These are phyloP conservation scores for Parasteatoda tepidariorum DNA, from an alignment of 1,140 invertebrate species.

Conservation along the genomic window DNA sequence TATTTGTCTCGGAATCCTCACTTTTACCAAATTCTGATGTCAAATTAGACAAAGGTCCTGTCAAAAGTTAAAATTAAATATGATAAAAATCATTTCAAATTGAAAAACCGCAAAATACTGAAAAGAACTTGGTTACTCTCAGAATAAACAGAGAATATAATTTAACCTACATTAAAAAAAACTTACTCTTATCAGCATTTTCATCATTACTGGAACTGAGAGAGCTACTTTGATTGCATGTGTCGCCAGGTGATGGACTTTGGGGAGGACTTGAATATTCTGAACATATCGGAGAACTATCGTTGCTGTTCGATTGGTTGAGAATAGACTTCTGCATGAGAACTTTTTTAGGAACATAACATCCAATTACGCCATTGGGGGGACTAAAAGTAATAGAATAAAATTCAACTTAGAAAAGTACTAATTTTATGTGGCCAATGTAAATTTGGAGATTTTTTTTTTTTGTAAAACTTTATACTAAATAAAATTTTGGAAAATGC, in stretches of 20 bases:
- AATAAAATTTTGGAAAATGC: too few species aligned
- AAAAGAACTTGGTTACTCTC: too few species aligned
- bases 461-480: too few species aligned
- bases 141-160: too few species aligned
- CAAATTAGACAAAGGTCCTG: slow-evolving; percentile 24
- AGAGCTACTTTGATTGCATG: slow-evolving; percentile 56
- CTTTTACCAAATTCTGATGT: slow-evolving; percentile 17
- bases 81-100: neutral
- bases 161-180: too few species aligned
- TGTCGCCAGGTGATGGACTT: slow-evolving; percentile 59
- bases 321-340: slow-evolving; percentile 5
- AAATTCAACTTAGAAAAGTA: too few species aligned
- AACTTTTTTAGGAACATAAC: slow-evolving; percentile 29
- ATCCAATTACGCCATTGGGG: slow-evolving; percentile 20
- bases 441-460: too few species aligned
- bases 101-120: too few species aligned
- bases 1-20: slow-evolving; percentile 17
- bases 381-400: slow-evolving; percentile 26
- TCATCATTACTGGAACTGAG: slow-evolving; percentile 51
- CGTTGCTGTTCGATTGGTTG: slow-evolving; percentile 31
- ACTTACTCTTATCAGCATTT: slow-evolving; percentile 50
- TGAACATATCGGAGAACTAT: slow-evolving; percentile 63
- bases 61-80: neutral
- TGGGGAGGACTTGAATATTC: slow-evolving; percentile 63
- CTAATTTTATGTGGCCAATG: too few species aligned